Evolutionary conservation across 2,797 vertebrate species (phyloP).

Genomic region (Anomalospiza imberbis): DNA sequence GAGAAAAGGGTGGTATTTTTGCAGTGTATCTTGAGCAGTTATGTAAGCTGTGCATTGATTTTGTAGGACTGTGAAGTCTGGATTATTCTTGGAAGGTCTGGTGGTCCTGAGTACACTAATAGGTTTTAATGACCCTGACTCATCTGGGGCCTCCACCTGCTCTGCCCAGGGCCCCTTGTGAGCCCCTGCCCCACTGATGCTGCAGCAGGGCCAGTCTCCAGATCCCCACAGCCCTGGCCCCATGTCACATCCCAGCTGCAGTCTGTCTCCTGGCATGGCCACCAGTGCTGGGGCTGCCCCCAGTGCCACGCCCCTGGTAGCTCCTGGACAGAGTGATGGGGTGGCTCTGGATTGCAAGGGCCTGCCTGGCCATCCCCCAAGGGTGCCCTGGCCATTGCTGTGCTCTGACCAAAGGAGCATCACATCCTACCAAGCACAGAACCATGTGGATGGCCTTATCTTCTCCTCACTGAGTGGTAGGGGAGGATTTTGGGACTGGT

Average conservation of each 20-base stretch:
- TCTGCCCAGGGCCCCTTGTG: background rate
- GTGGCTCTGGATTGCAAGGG: background rate
- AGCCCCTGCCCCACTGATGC: background rate
- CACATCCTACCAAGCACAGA: background rate
- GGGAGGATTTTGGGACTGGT: background rate
- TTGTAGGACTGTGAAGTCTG: background rate
- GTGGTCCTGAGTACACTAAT: too few species aligned
- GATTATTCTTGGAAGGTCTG: background rate
- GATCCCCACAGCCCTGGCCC: too few species aligned
- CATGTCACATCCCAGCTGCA: background rate
- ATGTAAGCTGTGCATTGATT: background rate
- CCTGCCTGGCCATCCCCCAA: background rate
- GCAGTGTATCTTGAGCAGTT: background rate
- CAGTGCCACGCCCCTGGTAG: too few species aligned
- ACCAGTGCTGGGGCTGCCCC: background rate
- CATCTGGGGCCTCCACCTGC: background rate
- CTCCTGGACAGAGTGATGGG: background rate
- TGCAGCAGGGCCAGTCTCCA: fast-evolving
- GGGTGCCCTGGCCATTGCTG: background rate
- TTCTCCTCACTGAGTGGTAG: background rate
- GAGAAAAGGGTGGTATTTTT: background rate
- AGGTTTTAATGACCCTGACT: background rate
- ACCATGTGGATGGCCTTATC: background rate
- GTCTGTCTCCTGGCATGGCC: too few species aligned
- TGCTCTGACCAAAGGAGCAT: background rate